Evolutionary conservation across 2,113 vertebrate species (phyloP), one percentile per base, ranked within the genome.

Genomic region (Tupaia chinensis): DNA sequence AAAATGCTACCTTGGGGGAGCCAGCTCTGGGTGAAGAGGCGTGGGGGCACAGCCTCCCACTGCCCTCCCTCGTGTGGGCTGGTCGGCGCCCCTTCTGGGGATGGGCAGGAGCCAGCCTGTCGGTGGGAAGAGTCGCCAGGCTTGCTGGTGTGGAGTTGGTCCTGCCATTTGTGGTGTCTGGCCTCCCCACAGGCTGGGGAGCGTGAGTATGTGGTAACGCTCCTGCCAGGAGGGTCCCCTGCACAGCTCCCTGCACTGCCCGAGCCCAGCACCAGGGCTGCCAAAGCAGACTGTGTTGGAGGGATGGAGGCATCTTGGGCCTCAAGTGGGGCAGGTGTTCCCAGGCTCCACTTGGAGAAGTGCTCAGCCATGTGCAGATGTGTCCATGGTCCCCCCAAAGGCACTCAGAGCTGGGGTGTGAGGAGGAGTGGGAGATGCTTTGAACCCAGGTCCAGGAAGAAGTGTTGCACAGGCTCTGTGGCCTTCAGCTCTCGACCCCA

Each of bases 391-490:
- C 44, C 44, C 44, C 44, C 44, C 44, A 44, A 44, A 44, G 44
- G 44, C 3, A 44, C 44, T 44, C 44, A 29, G 53, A 76, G 16
- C 34, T 25, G 3, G 25, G 60, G 7, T 13, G 60, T n/a, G 29
- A 27, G 61, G 29, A 78, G 22, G 9, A 23, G 22, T 7, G 20
- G 27, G 74, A 74, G 44, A 20, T 20, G 1, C 13, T 7, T 78
- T 53, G 29, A 53, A 61, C 23, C 61, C 11, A 3, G 27, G 70
- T 16, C 32, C 2, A 2, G 87, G 65, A 29, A 27, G 20, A 61
- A 1, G 1, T 1, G 23, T 23, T 19, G 65, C 3, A 1, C 27
- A 3, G 63, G 11, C 74, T 0, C 0, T 1, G 53, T 13, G 27
- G 20, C 44, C 12, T 14, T 6, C 3, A 1, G 10, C 5, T 4